Evolutionary conservation across 2,888 invertebrate genomes (phyloP).

Genomic region (Lepidonotus clava): DNA sequence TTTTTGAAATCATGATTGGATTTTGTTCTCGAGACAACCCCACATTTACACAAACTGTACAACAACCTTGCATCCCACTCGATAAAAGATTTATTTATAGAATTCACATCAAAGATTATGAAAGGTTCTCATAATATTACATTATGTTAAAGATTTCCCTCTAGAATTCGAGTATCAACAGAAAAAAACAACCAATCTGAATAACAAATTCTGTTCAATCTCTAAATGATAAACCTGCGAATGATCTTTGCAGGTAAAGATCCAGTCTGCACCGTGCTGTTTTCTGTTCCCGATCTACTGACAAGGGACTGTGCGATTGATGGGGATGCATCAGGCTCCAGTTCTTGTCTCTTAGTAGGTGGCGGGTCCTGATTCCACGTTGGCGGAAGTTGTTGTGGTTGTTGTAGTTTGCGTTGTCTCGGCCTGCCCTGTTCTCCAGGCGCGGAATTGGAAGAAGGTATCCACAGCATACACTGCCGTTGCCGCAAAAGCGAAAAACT

Average conservation of each 20-base stretch:
- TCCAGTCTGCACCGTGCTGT: not conserved
- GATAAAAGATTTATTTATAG: too few species aligned
- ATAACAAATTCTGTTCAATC: not conserved
- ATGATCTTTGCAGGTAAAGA: not conserved
- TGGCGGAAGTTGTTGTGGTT: slow-evolving; percentile 71
- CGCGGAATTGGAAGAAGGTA: slow-evolving; percentile 75
- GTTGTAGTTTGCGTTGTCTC: slow-evolving; percentile 61
- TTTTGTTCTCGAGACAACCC: too few species aligned
- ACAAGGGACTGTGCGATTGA: not conserved
- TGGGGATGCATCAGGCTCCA: not conserved
- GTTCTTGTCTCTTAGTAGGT: not conserved
- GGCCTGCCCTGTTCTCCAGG: slow-evolving; percentile 67
- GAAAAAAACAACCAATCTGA: not conserved
- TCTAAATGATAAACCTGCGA: not conserved
- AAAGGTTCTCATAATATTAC: not conserved
- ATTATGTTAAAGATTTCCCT: not conserved
- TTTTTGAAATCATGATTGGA: too few species aligned
- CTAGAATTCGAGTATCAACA: not conserved
- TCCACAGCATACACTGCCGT: slow-evolving; percentile 73
- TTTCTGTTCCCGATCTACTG: not conserved
- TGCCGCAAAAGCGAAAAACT: slow-evolving; percentile 77
- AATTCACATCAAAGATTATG: too few species aligned
- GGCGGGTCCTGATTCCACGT: not conserved
- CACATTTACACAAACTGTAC: too few species aligned
- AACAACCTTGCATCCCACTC: too few species aligned